A percentile compares a stretch with the other conserved stretches of the same genome.
Conservation (phyloP, 2,888 invertebrate species). For the Geophilus truncorum region DNA sequence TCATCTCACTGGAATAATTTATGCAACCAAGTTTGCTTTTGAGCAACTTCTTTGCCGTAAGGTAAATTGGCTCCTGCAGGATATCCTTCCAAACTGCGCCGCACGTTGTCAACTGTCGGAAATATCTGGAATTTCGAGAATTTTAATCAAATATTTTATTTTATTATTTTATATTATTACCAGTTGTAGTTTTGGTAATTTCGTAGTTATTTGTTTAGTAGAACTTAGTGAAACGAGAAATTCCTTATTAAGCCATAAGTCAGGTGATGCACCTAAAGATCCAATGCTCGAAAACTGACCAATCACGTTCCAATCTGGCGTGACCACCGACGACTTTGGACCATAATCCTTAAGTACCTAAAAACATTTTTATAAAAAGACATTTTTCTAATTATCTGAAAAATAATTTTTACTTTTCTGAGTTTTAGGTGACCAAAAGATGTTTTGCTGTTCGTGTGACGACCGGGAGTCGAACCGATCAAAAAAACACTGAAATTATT, state of each 20-base stretch:
- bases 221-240: conserved; percentile 39
- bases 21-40: conserved; percentile 79
- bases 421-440: conserved; percentile 61
- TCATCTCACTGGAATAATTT: conserved; percentile 62
- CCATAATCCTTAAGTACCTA: conserved; percentile 30
- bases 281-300: conserved; percentile 91
- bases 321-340: conserved; percentile 41
- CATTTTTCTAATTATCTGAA: no score
- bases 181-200: not conserved
- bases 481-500: conserved; percentile 66
- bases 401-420: conserved; percentile 47
- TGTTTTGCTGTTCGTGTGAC: conserved; percentile 59
- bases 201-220: conserved; percentile 22
- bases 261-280: conserved; percentile 59
- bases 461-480: conserved; percentile 78
- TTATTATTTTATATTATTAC: not conserved
- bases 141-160: conserved; percentile 35
- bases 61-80: conserved; percentile 84
- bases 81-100: conserved; percentile 74
- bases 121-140: conserved; percentile 54
- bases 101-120: conserved; percentile 77
- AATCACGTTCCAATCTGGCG: conserved; percentile 63
- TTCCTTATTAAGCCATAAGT: conserved; percentile 40
- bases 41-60: conserved; percentile 68
- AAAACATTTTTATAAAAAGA: no score